A percentile compares a stretch with the other conserved stretches of the same genome.
Evolutionary conservation across 2,113 vertebrate genomes (phyloP).

Genomic region (Eubucco bourcierii): DNA sequence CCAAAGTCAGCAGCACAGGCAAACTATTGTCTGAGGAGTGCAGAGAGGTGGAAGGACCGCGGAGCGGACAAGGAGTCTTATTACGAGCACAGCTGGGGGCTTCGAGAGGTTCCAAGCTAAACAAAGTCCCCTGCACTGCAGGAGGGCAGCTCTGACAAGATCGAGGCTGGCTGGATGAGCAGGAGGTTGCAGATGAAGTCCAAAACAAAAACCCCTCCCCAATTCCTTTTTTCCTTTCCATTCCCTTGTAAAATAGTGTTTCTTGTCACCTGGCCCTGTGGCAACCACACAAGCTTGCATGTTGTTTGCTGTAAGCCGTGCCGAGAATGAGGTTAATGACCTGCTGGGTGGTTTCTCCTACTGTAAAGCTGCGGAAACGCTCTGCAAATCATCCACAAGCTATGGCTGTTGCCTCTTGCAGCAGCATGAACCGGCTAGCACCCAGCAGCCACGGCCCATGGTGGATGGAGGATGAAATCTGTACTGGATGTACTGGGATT

Average conservation of each 20-base stretch:
- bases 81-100: neutral
- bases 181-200: neutral
- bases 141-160: neutral
- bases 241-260: neutral
- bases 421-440: neutral
- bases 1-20: conserved; percentile 6
- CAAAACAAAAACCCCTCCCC: neutral
- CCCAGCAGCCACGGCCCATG: neutral
- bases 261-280: neutral
- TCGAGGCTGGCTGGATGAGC: neutral
- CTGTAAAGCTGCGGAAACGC: neutral
- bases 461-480: neutral
- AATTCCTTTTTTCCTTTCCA: neutral
- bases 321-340: neutral
- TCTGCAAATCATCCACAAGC: neutral
- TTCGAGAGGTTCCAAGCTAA: conserved; percentile 7
- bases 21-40: neutral
- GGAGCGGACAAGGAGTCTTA: neutral
- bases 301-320: fast-evolving
- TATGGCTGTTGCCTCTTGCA: neutral
- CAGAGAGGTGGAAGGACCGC: neutral
- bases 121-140: neutral
- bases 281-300: fast-evolving
- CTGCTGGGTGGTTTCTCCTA: neutral
- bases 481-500: fast-evolving